phyloP scores from a whole-genome alignment of 1,140 invertebrate genomes.

The Frieseomelitta varia region DNA sequence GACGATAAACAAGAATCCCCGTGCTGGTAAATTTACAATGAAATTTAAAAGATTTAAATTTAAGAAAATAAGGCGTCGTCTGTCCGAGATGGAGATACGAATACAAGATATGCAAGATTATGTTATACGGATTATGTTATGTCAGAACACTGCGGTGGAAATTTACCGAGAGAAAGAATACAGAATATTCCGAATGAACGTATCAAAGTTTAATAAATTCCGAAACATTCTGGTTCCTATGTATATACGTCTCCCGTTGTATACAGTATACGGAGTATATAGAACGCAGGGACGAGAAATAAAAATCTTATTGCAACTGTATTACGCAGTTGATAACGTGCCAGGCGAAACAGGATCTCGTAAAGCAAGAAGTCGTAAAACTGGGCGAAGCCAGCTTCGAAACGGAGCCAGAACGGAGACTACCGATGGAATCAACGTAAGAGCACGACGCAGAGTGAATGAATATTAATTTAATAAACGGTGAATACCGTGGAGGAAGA shows the following conservation, averaged over 20 bases:
- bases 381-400: background rate
- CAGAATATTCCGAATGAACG: background rate
- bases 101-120: background rate
- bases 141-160: too few species aligned
- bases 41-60: too few species aligned
- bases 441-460: background rate
- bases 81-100: background rate
- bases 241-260: too few species aligned
- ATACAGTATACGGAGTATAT: too few species aligned
- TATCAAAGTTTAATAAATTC: background rate
- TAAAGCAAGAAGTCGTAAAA: background rate
- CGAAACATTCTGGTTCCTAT: background rate
- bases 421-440: background rate
- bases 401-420: background rate
- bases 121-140: background rate
- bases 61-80: too few species aligned
- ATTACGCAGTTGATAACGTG: background rate
- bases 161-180: background rate
- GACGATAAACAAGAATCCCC: too few species aligned
- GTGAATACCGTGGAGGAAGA: background rate
- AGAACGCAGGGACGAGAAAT: background rate
- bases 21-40: background rate
- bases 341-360: background rate
- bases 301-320: slow-evolving; percentile 3
- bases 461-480: slow-evolving; percentile 12